Evolutionary conservation across 2,797 vertebrate species (phyloP).

Genomic region (Lerista edwardsae): DNA sequence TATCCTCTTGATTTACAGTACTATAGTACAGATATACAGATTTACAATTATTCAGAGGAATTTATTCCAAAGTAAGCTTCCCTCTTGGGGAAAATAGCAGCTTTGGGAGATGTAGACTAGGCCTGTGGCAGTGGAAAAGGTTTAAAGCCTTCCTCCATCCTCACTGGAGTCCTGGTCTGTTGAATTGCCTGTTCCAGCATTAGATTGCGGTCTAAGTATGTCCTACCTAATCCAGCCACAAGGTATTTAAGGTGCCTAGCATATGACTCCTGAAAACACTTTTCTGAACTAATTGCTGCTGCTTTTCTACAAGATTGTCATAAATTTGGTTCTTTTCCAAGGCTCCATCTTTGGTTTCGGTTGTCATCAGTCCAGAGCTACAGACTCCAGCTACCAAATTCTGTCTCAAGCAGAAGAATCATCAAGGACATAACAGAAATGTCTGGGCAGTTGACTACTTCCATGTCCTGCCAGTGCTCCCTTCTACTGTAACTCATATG

Average conservation of each 20-base stretch:
- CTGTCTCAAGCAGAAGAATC: slow-evolving; percentile 91
- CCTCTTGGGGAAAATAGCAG: too few species aligned
- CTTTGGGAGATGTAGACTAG: too few species aligned
- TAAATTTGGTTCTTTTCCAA: slow-evolving; percentile 70
- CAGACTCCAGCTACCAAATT: slow-evolving; percentile 92
- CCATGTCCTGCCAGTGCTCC: slow-evolving; percentile 91
- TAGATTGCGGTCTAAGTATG: too few species aligned
- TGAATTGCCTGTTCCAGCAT: too few species aligned
- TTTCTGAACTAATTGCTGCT: not conserved
- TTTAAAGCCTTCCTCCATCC: too few species aligned
- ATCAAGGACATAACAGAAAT: slow-evolving; percentile 86
- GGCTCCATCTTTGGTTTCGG: slow-evolving; percentile 91
- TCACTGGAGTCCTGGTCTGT: too few species aligned
- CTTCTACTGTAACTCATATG: slow-evolving; percentile 90
- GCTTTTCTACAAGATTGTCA: slow-evolving; percentile 28
- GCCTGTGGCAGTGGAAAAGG: too few species aligned
- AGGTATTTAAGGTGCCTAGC: not conserved
- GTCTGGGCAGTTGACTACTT: slow-evolving; percentile 96
- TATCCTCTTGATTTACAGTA: too few species aligned
- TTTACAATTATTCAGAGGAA: too few species aligned
- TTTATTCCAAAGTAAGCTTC: too few species aligned
- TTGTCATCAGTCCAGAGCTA: slow-evolving; percentile 88
- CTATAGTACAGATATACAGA: too few species aligned
- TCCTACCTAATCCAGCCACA: not conserved
- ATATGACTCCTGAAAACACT: not conserved